phyloP scores from a whole-genome alignment of 2,113 vertebrate genomes.

The Octodon degus region DNA sequence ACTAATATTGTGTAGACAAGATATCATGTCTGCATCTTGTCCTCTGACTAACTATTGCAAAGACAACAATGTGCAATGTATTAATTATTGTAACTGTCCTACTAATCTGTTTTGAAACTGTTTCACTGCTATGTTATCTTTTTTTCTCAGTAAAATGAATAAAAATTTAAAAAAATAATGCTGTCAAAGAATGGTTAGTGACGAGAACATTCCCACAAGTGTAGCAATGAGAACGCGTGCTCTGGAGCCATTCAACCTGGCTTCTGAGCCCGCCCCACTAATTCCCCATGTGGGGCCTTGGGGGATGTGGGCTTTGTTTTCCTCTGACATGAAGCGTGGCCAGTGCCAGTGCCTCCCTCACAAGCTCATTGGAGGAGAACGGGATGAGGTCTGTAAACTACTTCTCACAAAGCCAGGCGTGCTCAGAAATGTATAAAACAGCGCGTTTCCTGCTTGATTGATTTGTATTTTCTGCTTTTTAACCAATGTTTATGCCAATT shows the following conservation, averaged over 20 bases:
- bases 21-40: too few relatives aligned
- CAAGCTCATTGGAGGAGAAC: neutral
- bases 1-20: too few relatives aligned
- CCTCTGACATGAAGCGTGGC: neutral
- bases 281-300: neutral
- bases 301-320: neutral
- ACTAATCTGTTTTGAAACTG: too few relatives aligned
- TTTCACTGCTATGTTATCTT: too few relatives aligned
- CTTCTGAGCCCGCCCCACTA: neutral
- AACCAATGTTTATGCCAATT: neutral
- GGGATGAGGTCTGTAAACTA: neutral
- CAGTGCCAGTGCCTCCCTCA: neutral
- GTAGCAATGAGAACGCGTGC: neutral
- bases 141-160: too few relatives aligned
- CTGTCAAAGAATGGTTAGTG: neutral
- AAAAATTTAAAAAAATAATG: slow-evolving; percentile 7
- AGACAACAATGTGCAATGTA: too few relatives aligned
- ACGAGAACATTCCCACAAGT: neutral
- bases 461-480: neutral
- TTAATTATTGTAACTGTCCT: too few relatives aligned
- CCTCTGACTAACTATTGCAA: too few relatives aligned
- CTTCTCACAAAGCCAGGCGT: neutral
- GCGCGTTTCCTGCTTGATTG: neutral
- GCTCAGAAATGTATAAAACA: neutral
- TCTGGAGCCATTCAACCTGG: neutral